Evolutionary conservation across 2,888 invertebrate species (phyloP).

Genomic region (Aporophyla lueneburgensis): DNA sequence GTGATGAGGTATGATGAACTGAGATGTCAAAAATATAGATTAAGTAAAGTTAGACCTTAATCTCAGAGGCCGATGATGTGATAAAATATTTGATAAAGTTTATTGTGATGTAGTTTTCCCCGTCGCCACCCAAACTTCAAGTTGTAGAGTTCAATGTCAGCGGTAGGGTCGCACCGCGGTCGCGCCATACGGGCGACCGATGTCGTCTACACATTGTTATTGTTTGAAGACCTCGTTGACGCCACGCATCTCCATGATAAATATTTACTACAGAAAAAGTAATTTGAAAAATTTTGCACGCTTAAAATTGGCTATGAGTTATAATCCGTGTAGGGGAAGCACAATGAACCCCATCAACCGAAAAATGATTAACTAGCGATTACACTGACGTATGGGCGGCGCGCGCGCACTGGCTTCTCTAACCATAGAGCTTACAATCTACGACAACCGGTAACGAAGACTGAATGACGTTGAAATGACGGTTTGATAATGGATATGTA

Average conservation of each 20-base stretch:
- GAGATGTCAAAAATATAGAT: neutral
- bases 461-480: no score
- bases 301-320: conserved; percentile 81
- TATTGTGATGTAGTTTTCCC: conserved; percentile 47
- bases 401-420: conserved; percentile 87
- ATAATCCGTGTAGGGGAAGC: conserved; percentile 84
- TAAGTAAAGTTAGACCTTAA: neutral
- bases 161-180: conserved; percentile 80
- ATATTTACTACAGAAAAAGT: conserved; percentile 64
- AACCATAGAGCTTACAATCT: conserved; percentile 75
- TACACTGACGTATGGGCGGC: conserved; percentile 89
- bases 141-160: conserved; percentile 87
- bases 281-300: conserved; percentile 82
- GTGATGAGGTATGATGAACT: neutral
- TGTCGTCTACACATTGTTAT: conserved; percentile 55
- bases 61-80: neutral
- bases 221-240: conserved; percentile 59
- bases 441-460: conserved; percentile 42
- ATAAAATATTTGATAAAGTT: neutral
- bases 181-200: conserved; percentile 78
- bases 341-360: conserved; percentile 89
- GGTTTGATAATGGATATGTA: no score
- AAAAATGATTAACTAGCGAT: conserved; percentile 91
- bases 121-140: conserved; percentile 64
- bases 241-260: conserved; percentile 43